phyloP scores from a whole-genome alignment of 2,888 invertebrate species.

The Hipparchia sbordonii region DNA sequence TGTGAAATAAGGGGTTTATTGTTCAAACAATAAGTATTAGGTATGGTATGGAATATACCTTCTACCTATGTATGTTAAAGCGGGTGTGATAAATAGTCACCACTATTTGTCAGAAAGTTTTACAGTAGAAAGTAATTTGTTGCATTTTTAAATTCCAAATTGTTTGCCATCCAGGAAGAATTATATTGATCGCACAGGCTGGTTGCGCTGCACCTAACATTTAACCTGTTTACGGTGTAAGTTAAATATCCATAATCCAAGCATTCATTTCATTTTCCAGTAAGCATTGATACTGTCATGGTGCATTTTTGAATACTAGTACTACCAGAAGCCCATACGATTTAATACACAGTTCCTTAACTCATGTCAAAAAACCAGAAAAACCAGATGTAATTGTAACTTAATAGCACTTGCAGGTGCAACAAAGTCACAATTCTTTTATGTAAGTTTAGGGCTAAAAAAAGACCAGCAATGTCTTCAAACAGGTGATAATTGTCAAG shows the following conservation, averaged over 20 bases:
- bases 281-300: slow-evolving; percentile 36
- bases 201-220: background rate
- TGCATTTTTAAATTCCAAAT: background rate
- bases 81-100: background rate
- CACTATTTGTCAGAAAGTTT: background rate
- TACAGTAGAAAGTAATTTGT: background rate
- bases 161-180: background rate
- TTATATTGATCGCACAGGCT: background rate
- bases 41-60: background rate
- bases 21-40: too few species aligned
- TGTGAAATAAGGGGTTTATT: slow-evolving; percentile 9
- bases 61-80: background rate
- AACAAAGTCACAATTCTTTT: slow-evolving; percentile 2
- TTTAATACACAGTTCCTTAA: slow-evolving; percentile 1
- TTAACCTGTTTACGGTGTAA: background rate
- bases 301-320: slow-evolving; percentile 49
- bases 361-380: background rate
- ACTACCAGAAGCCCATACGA: background rate
- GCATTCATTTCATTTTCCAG: background rate
- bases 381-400: background rate
- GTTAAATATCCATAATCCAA: background rate
- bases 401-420: background rate
- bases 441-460: background rate
- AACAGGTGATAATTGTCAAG: slow-evolving; percentile 10
- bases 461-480: background rate